Conservation (phyloP, 2,797 vertebrate species). For the Tapirus indicus region DNA sequence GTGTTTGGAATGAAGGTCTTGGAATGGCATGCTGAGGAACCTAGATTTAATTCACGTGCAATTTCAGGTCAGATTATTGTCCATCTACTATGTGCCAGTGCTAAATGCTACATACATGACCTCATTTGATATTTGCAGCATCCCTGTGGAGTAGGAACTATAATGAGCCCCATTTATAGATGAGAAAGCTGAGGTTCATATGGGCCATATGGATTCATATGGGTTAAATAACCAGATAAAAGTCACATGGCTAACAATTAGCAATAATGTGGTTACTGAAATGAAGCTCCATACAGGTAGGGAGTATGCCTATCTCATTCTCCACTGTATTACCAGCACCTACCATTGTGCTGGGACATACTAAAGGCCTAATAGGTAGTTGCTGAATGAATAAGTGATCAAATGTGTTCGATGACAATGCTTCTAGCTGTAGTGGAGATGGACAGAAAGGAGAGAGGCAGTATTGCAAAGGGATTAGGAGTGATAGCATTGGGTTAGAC, state of each 20-base stretch:
- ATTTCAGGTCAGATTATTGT: background rate
- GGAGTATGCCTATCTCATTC: background rate
- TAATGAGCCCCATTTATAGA: background rate
- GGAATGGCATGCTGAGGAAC: background rate
- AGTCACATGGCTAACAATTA: background rate
- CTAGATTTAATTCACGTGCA: background rate
- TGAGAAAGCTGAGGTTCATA: background rate
- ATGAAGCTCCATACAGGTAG: background rate
- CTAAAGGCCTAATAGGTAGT: background rate
- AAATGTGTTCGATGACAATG: background rate
- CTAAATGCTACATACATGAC: background rate
- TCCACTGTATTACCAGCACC: background rate
- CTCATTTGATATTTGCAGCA: background rate
- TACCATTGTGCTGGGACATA: background rate
- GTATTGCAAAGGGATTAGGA: background rate
- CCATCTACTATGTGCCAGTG: background rate
- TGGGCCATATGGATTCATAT: background rate
- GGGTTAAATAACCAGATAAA: background rate
- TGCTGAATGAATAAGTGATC: background rate
- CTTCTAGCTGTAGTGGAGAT: background rate
- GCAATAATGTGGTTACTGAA: background rate
- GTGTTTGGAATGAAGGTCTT: background rate
- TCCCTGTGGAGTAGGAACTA: background rate
- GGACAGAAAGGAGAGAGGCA: background rate
- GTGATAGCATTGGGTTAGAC: background rate